Evolutionary conservation across 2,888 invertebrate species (phyloP).

Genomic region (Eupithecia subumbrata): DNA sequence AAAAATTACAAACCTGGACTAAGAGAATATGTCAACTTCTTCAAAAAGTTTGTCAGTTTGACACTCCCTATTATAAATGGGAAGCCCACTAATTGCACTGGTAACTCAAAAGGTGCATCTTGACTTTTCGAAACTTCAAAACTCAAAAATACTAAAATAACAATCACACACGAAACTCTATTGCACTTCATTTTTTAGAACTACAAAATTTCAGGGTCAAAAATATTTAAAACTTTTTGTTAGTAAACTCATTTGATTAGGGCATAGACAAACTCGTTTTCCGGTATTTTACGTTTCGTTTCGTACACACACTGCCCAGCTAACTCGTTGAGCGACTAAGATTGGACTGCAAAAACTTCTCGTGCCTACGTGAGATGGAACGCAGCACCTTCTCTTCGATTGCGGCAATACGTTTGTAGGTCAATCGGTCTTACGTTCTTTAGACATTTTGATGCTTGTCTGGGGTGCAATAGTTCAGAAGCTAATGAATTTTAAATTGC

Average conservation of each 20-base stretch:
- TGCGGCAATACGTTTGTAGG: constrained; percentile 51
- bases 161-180: constrained; percentile 23
- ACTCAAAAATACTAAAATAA: constrained; percentile 44
- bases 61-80: constrained; percentile 92
- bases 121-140: constrained; percentile 46
- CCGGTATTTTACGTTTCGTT: constrained; percentile 27
- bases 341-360: constrained; percentile 57
- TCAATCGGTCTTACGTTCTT: constrained; percentile 50
- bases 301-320: constrained; percentile 38
- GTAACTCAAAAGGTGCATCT: constrained; percentile 88
- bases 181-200: constrained; percentile 36
- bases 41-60: constrained; percentile 91
- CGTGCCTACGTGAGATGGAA: constrained; percentile 56
- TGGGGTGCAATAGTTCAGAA: constrained; percentile 21
- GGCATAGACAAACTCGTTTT: constrained; percentile 18
- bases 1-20: constrained; percentile 88
- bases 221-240: constrained; percentile 13
- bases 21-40: constrained; percentile 91
- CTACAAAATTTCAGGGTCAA: neutral
- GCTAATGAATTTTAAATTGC: constrained; percentile 2
- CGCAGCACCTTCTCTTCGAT: constrained; percentile 55
- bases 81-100: constrained; percentile 93
- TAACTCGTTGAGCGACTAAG: constrained; percentile 54
- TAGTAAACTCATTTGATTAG: constrained; percentile 23
- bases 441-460: constrained; percentile 20